phyloP scores from a whole-genome alignment of 2,888 invertebrate genomes.

The Gymnocheta viridis region DNA sequence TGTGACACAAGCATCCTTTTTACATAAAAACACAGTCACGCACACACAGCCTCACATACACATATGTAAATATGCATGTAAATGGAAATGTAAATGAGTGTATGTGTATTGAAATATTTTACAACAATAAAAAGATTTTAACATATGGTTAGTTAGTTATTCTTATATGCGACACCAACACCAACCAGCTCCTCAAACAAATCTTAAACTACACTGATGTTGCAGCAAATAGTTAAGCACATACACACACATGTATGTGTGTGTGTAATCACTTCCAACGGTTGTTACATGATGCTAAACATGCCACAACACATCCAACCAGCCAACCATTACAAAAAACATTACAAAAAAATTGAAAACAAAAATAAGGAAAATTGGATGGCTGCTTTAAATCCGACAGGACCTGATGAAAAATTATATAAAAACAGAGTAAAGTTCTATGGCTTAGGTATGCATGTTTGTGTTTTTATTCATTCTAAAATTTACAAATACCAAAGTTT shows the following conservation, averaged over 20 bases:
- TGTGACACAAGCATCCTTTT: slow-evolving; percentile 53
- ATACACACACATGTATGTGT: neutral
- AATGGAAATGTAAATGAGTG: neutral
- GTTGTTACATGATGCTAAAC: slow-evolving; percentile 11
- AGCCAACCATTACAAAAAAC: neutral
- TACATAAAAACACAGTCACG: neutral
- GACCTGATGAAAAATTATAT: slow-evolving; percentile 16
- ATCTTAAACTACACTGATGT: neutral
- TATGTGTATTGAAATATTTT: neutral
- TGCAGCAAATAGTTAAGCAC: neutral
- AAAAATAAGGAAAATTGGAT: slow-evolving; percentile 28
- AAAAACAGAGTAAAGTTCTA: slow-evolving; percentile 10
- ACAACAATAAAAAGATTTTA: slow-evolving; percentile 27
- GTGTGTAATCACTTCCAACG: neutral
- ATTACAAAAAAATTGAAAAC: neutral
- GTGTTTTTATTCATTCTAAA: slow-evolving; percentile 15
- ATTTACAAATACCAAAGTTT: slow-evolving; percentile 60
- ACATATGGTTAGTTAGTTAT: slow-evolving; percentile 55
- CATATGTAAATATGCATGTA: neutral
- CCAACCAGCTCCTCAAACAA: neutral
- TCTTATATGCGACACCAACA: neutral
- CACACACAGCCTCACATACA: neutral
- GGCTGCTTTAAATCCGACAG: slow-evolving; percentile 36
- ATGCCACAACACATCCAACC: slow-evolving; percentile 33
- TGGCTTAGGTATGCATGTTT: slow-evolving; percentile 21